A percentile compares a stretch with the other conserved stretches of the same genome.
Conservation (phyloP, 2,797 vertebrate genomes). For the Phalloptychus januarius region DNA sequence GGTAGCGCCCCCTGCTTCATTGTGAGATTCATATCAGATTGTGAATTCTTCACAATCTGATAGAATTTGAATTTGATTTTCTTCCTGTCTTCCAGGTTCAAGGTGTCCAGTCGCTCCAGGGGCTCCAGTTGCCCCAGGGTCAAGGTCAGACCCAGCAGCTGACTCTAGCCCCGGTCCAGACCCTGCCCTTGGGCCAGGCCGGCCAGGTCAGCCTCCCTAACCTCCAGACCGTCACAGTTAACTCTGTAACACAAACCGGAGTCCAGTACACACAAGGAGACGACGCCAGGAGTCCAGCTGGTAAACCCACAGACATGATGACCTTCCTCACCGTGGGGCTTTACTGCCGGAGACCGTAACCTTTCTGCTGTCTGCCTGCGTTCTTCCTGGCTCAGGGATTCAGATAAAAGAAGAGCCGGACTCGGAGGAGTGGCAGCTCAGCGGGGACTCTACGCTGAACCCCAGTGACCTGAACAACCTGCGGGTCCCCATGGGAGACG, state of each 20-base stretch:
- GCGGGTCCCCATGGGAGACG: conserved; percentile 93
- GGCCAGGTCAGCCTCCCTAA: conserved; percentile 93
- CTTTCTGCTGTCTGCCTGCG: not conserved
- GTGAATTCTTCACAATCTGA: too few species aligned
- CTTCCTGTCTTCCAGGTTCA: conserved; percentile 84
- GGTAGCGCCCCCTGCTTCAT: conserved; percentile 51
- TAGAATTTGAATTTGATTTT: not conserved
- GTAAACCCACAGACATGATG: conserved; percentile 64
- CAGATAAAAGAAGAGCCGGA: conserved; percentile 99
- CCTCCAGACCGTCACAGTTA: conserved; percentile 98
- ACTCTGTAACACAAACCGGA: conserved; percentile 89
- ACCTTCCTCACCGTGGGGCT: not conserved
- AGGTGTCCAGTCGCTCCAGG: conserved; percentile 98
- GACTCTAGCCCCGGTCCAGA: conserved; percentile 96
- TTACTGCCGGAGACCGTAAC: not conserved
- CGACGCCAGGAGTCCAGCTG: conserved; percentile 89
- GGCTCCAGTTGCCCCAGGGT: conserved; percentile 93
- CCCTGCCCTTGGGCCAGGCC: conserved; percentile 92
- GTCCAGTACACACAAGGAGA: conserved; percentile 92
- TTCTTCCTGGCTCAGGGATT: conserved; percentile 82
- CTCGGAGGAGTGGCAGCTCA: conserved; percentile 96
- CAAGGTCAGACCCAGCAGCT: conserved; percentile 90
- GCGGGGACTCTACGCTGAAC: conserved; percentile 94
- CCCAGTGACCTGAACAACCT: conserved; percentile 95
- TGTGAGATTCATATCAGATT: not conserved